Base-by-base conservation (phyloP, 2,113 vertebrate genomes). In the Oostethus manadensis region DNA sequence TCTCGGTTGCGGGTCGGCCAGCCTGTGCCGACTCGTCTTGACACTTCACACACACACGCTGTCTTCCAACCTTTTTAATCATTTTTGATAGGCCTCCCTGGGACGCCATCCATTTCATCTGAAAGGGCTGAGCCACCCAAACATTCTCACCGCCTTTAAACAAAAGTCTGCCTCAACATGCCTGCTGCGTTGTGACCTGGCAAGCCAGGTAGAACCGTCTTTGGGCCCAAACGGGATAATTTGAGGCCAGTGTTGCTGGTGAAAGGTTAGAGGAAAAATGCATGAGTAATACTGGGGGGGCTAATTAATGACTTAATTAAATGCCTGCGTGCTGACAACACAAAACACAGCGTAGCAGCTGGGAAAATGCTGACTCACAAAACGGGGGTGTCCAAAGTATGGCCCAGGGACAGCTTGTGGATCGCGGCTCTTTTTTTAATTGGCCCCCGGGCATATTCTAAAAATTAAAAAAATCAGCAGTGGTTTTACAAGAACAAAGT, bases 111-210 rank as follows among this genome's bases (percentile, higher is more conserved):
- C 76, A 83, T 84, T 86, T 88, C 72, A 84, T 85, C 86, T 86
- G 82, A 87, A 84, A 84, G 74, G 81, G 78, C 66, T 84, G 83
- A 87, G 84, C 82, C 87, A 86, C 86, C 81, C 84, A 89, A 87
- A 85, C 82, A 82, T 88, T 88, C 84, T 73, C 75, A 78, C 78
- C 76, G 61, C 77, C 77, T 80, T 80, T 81, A 83, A 84, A 82
- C 60, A 67, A 66, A 65, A 73, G 60, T 72, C 77, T 82, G 85
- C 73, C 73, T 76, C 56, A 17, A 85, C 84, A 79, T 51, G 87
- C 62, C 80, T 70, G 73, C 70, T 48, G 66, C 64, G 67, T 70
- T 83, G 76, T 82, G 80, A 83, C 77, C 76, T 75, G 69, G 47
- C 67, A 60, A 70, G 56, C 1, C 1, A 55, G 56, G 56, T 54